phyloP scores from a whole-genome alignment of 2,113 vertebrate species.

The Burhinus oedicnemus region DNA sequence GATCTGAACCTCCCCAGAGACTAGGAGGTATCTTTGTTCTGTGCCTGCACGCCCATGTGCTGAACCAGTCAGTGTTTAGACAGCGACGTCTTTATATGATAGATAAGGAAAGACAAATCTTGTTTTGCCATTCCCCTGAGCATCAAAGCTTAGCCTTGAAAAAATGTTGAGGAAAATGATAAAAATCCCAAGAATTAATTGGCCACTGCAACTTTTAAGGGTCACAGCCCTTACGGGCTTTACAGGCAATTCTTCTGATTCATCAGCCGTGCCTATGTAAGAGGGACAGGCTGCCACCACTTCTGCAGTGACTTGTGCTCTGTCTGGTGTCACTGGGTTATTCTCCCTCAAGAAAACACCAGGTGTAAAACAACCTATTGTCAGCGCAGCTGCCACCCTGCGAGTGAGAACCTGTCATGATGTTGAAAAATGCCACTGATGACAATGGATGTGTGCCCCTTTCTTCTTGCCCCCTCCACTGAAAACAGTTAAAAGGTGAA shows the following conservation, averaged over 20 bases:
- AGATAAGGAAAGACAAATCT: not conserved
- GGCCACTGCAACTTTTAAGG: not conserved
- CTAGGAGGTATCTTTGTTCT: not conserved
- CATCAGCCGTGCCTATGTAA: not conserved
- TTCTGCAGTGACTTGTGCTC: not conserved
- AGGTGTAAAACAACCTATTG: not conserved
- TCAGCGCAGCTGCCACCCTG: not conserved
- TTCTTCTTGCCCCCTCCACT: not conserved
- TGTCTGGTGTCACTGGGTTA: conserved; percentile 3
- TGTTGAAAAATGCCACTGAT: not conserved
- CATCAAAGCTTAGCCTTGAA: not conserved
- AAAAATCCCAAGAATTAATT: not conserved
- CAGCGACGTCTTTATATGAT: not conserved
- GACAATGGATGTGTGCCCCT: not conserved
- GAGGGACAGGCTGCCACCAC: not conserved
- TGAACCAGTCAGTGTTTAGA: not conserved
- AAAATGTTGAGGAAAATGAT: not conserved
- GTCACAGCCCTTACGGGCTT: not conserved
- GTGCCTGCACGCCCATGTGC: not conserved
- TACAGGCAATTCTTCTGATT: conserved; percentile 15
- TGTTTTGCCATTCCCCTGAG: not conserved
- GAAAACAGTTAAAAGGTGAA: not conserved
- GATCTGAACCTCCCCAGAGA: not conserved
- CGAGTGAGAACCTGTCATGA: not conserved
- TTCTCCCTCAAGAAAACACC: conserved; percentile 29